Conservation (phyloP, 2,888 invertebrate genomes). For the Calliphora vomitoria region DNA sequence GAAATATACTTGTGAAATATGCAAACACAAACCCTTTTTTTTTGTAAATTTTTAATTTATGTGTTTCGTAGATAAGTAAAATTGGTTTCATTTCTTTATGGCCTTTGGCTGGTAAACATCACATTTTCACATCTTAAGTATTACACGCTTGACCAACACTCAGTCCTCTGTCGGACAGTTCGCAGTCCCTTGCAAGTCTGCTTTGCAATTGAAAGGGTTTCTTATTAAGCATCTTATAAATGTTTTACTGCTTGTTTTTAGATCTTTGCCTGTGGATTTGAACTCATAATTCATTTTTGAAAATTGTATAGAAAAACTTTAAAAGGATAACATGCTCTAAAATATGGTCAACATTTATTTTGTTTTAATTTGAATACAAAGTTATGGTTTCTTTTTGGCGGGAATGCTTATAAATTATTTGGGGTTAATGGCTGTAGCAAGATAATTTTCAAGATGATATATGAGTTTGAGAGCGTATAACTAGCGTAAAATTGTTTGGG, state of each 20-base stretch:
- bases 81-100: conserved; percentile 46
- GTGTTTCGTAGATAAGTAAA: not conserved
- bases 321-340: conserved; percentile 39
- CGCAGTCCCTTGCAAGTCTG: not conserved
- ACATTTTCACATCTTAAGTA: conserved; percentile 74
- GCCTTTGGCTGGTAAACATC: conserved; percentile 62
- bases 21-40: conserved; percentile 25
- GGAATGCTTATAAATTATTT: conserved; percentile 25
- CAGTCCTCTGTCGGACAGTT: not conserved
- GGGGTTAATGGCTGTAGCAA: conserved; percentile 9
- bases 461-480: not conserved
- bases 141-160: conserved; percentile 73
- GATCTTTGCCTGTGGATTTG: conserved; percentile 53
- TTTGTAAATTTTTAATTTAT: conserved; percentile 32
- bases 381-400: not conserved
- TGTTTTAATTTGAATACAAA: conserved; percentile 26
- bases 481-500: conserved; percentile 34
- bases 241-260: conserved; percentile 41
- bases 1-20: conserved; percentile 57
- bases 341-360: conserved; percentile 26
- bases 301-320: not conserved
- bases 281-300: conserved; percentile 74
- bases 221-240: conserved; percentile 59
- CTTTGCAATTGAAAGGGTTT: conserved; percentile 37
- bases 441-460: conserved; percentile 38